Evolutionary conservation across 2,888 invertebrate species (phyloP).

Genomic region (Thumatha senex): DNA sequence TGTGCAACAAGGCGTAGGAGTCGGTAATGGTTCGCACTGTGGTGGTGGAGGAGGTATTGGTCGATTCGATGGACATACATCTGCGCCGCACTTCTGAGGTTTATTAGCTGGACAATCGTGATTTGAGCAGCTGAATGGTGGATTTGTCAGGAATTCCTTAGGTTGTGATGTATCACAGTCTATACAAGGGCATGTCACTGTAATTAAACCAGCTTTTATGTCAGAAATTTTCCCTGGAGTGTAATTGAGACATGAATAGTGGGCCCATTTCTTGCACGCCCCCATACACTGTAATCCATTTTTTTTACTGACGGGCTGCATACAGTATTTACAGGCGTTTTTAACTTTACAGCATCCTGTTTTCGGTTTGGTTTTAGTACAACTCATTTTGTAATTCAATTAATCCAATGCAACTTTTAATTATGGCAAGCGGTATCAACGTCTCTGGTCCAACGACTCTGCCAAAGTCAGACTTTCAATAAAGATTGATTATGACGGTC

Average conservation of each 20-base stretch:
- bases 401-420: too few relatives aligned
- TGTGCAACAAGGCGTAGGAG: not conserved
- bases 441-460: too few relatives aligned
- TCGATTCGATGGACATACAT: not conserved
- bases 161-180: constrained; percentile 56
- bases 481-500: too few relatives aligned
- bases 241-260: constrained; percentile 64
- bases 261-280: constrained; percentile 64
- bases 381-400: not conserved
- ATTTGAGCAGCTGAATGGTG: constrained; percentile 4
- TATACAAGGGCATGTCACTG: constrained; percentile 68
- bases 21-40: not conserved
- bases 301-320: constrained; percentile 50
- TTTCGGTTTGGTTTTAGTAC: constrained; percentile 3
- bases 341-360: constrained; percentile 44
- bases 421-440: too few relatives aligned
- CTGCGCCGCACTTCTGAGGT: not conserved
- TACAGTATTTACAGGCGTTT: constrained; percentile 69
- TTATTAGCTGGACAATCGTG: constrained; percentile 2
- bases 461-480: too few relatives aligned
- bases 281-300: constrained; percentile 67
- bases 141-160: constrained; percentile 41
- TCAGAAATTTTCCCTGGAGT: constrained; percentile 68
- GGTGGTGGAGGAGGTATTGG: not conserved
- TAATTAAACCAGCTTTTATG: constrained; percentile 61